Percentiles rank a stretch among this genome's conserved stretches.
Conservation (phyloP, 2,797 vertebrate genomes). For the Aulostomus chinensis region DNA sequence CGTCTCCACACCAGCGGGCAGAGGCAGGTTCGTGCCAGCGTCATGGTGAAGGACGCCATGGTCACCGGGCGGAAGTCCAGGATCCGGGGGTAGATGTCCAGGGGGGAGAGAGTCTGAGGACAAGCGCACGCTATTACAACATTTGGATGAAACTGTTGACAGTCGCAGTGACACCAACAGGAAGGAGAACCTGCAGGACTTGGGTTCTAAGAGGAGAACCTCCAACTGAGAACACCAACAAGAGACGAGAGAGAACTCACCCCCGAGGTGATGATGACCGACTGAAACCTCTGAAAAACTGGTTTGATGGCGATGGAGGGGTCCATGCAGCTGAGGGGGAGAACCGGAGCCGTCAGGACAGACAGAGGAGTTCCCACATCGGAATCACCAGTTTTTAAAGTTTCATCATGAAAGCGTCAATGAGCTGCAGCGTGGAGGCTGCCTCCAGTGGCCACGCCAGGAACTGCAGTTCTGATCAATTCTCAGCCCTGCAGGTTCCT, state of each 20-base stretch:
- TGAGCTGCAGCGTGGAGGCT: too few relatives aligned
- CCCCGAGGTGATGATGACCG: slow-evolving; percentile 93
- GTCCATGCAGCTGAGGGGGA: slow-evolving; percentile 88
- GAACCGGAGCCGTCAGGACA: too few relatives aligned
- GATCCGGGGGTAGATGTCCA: slow-evolving; percentile 93
- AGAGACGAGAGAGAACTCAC: slow-evolving; percentile 65
- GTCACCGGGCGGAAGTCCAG: slow-evolving; percentile 92
- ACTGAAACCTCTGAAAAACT: slow-evolving; percentile 92
- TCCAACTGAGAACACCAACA: neutral
- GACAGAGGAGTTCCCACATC: too few relatives aligned
- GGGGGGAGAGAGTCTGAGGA: slow-evolving; percentile 88
- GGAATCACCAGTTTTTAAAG: too few relatives aligned
- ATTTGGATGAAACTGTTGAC: too few relatives aligned
- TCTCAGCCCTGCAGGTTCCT: too few relatives aligned
- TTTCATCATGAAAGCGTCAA: too few relatives aligned
- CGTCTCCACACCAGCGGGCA: slow-evolving; percentile 87
- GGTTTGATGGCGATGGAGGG: slow-evolving; percentile 95
- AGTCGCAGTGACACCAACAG: too few relatives aligned
- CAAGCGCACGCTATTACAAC: neutral
- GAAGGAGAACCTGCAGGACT: neutral
- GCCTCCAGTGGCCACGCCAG: too few relatives aligned
- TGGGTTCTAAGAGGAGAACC: neutral
- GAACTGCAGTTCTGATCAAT: too few relatives aligned
- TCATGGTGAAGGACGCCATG: slow-evolving; percentile 95
- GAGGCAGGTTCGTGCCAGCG: slow-evolving; percentile 89